phyloP scores from a whole-genome alignment of 2,113 vertebrate genomes.

The Tyrannus savana region DNA sequence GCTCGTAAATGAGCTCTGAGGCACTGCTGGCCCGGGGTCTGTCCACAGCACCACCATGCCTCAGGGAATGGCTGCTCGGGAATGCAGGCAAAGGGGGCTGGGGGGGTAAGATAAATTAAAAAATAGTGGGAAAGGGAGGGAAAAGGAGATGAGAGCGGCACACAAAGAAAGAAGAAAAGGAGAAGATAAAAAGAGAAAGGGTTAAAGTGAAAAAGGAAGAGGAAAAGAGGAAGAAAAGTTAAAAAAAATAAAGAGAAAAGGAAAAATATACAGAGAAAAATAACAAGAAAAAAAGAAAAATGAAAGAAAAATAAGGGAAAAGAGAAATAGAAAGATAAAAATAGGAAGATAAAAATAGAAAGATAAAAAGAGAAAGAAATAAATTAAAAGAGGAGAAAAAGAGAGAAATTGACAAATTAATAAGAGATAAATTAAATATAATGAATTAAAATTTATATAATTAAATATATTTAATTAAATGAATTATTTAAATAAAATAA shows the following conservation, averaged over 20 bases:
- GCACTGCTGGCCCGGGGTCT: background rate
- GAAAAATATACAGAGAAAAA: background rate
- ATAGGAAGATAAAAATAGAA: background rate
- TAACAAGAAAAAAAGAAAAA: accelerated
- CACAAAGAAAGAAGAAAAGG: background rate
- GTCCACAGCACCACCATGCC: background rate
- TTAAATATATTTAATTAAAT: background rate
- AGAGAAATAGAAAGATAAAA: background rate
- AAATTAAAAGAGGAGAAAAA: background rate
- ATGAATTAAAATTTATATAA: background rate
- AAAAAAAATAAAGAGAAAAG: too few relatives aligned
- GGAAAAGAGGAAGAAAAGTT: too few relatives aligned
- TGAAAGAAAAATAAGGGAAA: accelerated
- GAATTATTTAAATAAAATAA: background rate
- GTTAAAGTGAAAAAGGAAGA: background rate
- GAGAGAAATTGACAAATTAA: background rate
- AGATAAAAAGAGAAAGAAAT: background rate
- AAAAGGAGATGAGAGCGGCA: background rate
- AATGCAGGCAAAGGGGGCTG: background rate
- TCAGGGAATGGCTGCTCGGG: background rate
- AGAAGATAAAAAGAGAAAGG: too few relatives aligned
- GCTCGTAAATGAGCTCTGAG: slow-evolving; percentile 22
- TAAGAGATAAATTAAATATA: background rate
- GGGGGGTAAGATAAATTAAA: background rate
- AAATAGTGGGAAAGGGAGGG: too few relatives aligned